Base-by-base conservation (phyloP, 2,113 vertebrate species). In the Apteryx mantelli region DNA sequence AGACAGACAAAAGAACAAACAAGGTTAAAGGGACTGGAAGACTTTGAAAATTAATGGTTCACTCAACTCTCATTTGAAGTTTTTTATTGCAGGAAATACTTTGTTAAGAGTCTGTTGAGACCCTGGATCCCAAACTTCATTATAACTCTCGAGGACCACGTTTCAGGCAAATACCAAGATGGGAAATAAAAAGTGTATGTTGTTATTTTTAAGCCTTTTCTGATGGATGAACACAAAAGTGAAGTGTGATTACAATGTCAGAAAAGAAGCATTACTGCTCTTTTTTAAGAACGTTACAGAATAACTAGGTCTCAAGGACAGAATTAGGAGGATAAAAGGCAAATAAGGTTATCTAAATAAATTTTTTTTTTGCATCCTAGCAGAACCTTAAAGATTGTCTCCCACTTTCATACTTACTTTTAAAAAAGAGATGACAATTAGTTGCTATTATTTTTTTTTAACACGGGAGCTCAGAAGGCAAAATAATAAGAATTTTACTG, bases 1-100 rank as follows among this genome's bases (percentile, higher is more conserved):
- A 97, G 84, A 86, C 58, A 96, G 82, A 71, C 91, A 91, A 93
- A 93, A 81, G 63, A 96, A 77, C 78, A 98, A 96, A 93, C 82
- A 95, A 97, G 92, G 93, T 96, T 96, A 97, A 94, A 97, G 61
- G 32, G 77, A 96, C 86, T 15, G 89, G 69, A 97, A 93, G 78
- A 73, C 50, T 94, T 88, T 3, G 16, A 68, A 94, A 97, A 97
- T 90, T 74, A 95, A 93, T 70, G 70, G 28, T 92, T 86, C 14
- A 3, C 16, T 92, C 66, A 69, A 52, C 55, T 93, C 65, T 88
- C 34, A 92, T 74, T 36, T 48, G 34, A 83, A 38, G 6, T 4
- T 77, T 71, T 91, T 84, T 48, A 92, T 21, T 80, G n/a, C 42
- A 89, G 36, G 42, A 82, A 91, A 79, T 53, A 66, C 40, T 63